Percentiles rank a stretch among this genome's conserved stretches.
Evolutionary conservation across 2,888 invertebrate species (phyloP).

Genomic region (Microplitis manilae): DNA sequence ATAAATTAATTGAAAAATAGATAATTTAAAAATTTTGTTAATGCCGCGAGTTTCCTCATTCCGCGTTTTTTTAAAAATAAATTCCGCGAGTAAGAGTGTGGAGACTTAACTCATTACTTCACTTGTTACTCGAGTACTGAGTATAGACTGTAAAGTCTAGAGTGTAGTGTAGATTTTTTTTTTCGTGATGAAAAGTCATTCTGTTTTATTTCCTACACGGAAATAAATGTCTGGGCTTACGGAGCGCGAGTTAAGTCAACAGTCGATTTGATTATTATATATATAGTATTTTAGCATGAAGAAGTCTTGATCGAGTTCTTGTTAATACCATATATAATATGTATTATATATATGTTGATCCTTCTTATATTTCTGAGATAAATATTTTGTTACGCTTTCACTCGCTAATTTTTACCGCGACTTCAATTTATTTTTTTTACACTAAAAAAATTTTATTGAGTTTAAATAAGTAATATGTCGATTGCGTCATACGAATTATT

Average conservation of each 20-base stretch:
- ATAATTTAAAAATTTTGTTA: neutral
- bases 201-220: conserved; percentile 4
- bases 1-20: neutral
- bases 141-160: neutral
- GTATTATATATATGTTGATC: conserved; percentile 22
- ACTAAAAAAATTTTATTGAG: neutral
- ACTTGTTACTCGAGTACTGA: no score
- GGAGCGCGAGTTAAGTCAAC: neutral
- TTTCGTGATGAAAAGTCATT: conserved; percentile 20
- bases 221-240: neutral
- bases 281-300: conserved; percentile 36
- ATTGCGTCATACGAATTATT: no score
- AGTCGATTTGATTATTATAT: conserved; percentile 6
- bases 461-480: no score
- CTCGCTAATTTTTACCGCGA: conserved; percentile 44
- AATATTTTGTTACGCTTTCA: conserved; percentile 52
- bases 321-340: conserved; percentile 18
- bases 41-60: neutral
- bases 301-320: conserved; percentile 40
- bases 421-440: conserved; percentile 24
- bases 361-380: neutral
- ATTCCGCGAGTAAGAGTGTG: neutral
- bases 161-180: neutral
- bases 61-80: neutral
- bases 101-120: neutral